Evolutionary conservation across 2,797 vertebrate species (phyloP).

Genomic region (Phaenicophaeus curvirostris): DNA sequence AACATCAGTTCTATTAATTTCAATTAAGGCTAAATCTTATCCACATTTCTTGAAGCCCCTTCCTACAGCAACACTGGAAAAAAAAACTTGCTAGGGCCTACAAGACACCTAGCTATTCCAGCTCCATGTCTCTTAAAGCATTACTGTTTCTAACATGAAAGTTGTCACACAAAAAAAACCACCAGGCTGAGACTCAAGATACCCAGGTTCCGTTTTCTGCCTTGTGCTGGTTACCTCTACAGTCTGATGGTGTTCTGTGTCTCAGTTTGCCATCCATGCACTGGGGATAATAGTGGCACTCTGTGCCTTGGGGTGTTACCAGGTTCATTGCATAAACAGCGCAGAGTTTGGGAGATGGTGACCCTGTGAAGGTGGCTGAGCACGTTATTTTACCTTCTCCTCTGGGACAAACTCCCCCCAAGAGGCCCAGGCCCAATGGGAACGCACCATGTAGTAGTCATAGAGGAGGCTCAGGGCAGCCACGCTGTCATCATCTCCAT

Average conservation of each 20-base stretch:
- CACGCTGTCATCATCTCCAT: conserved; percentile 87
- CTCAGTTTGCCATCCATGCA: neutral
- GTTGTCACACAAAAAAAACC: fast-evolving
- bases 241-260: neutral
- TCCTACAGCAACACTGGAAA: neutral
- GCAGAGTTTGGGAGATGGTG: fast-evolving
- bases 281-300: no score
- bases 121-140: neutral
- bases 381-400: neutral
- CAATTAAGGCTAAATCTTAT: neutral
- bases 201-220: neutral
- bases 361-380: neutral
- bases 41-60: neutral
- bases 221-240: neutral
- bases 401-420: neutral
- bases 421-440: neutral
- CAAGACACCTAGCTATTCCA: neutral
- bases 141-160: neutral
- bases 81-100: neutral
- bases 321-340: neutral
- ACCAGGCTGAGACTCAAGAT: neutral
- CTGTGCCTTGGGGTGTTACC: fast-evolving
- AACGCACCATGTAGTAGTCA: conserved; percentile 90
- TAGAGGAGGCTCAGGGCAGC: conserved; percentile 89
- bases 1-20: neutral